phyloP scores from a whole-genome alignment of 2,888 invertebrate species.

The Athalia cordata region DNA sequence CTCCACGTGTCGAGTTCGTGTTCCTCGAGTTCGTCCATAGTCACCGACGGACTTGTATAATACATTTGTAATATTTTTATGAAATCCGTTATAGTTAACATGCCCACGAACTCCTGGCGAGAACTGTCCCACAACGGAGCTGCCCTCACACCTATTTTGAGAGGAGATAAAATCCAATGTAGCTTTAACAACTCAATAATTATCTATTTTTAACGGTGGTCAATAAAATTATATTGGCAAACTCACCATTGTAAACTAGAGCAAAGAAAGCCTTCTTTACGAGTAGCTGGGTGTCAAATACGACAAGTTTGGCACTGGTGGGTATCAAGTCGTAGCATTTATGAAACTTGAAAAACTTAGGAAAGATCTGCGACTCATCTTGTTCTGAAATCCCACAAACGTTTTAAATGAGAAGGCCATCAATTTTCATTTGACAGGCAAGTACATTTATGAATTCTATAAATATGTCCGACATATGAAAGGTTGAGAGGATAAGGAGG shows the following conservation, averaged over 20 bases:
- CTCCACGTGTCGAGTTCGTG: slow-evolving; percentile 98
- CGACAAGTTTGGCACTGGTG: slow-evolving; percentile 98
- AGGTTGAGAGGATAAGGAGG: no score
- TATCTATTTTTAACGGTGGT: no score
- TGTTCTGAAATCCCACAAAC: slow-evolving; percentile 83
- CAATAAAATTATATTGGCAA: neutral
- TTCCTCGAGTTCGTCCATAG: slow-evolving; percentile 97
- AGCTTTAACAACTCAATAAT: slow-evolving; percentile 50
- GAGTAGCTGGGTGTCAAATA: slow-evolving; percentile 98
- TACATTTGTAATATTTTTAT: slow-evolving; percentile 98
- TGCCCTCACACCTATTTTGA: slow-evolving; percentile 88
- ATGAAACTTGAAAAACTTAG: slow-evolving; percentile 99
- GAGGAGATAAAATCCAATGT: slow-evolving; percentile 49
- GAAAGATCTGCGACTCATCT: slow-evolving; percentile 97
- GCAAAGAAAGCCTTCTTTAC: slow-evolving; percentile 99
- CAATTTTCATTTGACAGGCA: no score
- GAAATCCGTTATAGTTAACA: slow-evolving; percentile 99
- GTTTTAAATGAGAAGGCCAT: slow-evolving; percentile 56
- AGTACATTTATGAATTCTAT: no score
- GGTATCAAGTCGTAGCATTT: slow-evolving; percentile 99
- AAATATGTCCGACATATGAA: no score
- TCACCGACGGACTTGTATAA: slow-evolving; percentile 93
- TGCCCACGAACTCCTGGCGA: slow-evolving; percentile 95
- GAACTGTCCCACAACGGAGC: slow-evolving; percentile 98
- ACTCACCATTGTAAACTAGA: slow-evolving; percentile 95